Conservation (phyloP, 2,888 invertebrate species). For the Stenichneumon culpator region DNA sequence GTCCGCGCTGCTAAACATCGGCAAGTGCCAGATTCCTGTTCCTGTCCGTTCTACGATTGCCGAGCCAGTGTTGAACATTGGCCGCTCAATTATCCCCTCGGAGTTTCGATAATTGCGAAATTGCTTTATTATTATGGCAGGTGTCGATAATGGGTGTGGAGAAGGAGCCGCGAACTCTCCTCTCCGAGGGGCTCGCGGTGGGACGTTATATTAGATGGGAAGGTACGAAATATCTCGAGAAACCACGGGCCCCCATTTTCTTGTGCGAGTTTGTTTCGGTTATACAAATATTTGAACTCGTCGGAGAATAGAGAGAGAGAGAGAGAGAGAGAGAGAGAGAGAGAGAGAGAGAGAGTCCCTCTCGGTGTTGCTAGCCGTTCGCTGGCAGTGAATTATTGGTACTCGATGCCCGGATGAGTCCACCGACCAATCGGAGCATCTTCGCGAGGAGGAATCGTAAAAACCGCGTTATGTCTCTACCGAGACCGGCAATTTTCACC, state of each 20-base stretch:
- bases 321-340: not conserved
- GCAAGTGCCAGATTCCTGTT: conserved; percentile 45
- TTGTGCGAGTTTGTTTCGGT: conserved; percentile 68
- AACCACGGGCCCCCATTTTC: conserved; percentile 6
- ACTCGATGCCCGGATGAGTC: conserved; percentile 30
- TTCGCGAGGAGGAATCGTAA: conserved; percentile 68
- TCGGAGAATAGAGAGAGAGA: not conserved
- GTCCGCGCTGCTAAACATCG: conserved; percentile 16
- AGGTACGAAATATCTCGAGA: conserved; percentile 54
- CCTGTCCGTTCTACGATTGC: conserved; percentile 41
- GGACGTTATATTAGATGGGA: conserved; percentile 59
- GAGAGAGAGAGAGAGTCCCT: not conserved
- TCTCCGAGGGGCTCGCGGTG: conserved; percentile 18
- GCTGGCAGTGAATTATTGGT: conserved; percentile 39
- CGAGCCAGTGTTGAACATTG: conserved; percentile 35
- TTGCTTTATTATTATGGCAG: conserved; percentile 80
- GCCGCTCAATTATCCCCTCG: conserved; percentile 62
- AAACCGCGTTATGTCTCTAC: conserved; percentile 55
- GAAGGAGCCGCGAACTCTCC: conserved; percentile 49
- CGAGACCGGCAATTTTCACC: conserved; percentile 72
- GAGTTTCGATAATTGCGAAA: conserved; percentile 80
- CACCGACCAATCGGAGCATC: conserved; percentile 25
- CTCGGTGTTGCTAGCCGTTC: conserved; percentile 6
- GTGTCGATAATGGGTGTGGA: conserved; percentile 76
- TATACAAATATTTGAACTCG: conserved; percentile 77